Evolutionary conservation across 1,140 invertebrate genomes (phyloP), one percentile per base, ranked within the genome.

Genomic region (Scaptomyza montana): DNA sequence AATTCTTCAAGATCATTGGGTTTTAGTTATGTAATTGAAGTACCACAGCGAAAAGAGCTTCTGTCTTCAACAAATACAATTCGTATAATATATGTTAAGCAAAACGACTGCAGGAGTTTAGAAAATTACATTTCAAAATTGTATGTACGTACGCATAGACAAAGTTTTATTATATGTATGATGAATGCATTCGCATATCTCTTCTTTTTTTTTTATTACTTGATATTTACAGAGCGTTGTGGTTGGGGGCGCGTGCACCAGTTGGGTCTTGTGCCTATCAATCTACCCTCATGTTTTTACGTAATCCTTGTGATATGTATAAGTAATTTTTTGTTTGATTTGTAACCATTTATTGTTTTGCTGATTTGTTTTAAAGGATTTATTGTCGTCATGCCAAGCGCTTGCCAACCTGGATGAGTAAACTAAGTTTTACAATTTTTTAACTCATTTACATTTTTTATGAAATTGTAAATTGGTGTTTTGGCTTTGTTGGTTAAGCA

Each of bases 151-250:
- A 16, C 16, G 16, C 16, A 16, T 16, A 16, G 16, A 16, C 21
- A 25, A 25, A 25, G 8, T 25, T 19, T 61, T 33, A 28, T 30
- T 21, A 6, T 33, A 36, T 19, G 47, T 33, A 46, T 73, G 64
- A 68, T 73, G 59, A 56, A 73, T 73, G 65, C 50, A 41, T 13
- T 55, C 50, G 53, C 59, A 70, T 70, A 70, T 70, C 60, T 56
- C 28, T 19, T 50, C 2, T 4, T 13, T 13, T 16, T 7, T 7
- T 7, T 8, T 33, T 33, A 16, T 7, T 7, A 33, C 30, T 41
- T 41, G 41, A 55, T 49, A 55, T 39, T 25, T n/a, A 60, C 21
- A 2, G 21, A 30, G 19, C 9, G 5, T 10, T 13, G n/a, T 13
- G 3, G 10, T 10, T 10, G 39, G 53, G n/a, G 46, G 46, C 28